Base-by-base conservation (phyloP, 2,888 invertebrate species). In the Chrysodeixis includens region DNA sequence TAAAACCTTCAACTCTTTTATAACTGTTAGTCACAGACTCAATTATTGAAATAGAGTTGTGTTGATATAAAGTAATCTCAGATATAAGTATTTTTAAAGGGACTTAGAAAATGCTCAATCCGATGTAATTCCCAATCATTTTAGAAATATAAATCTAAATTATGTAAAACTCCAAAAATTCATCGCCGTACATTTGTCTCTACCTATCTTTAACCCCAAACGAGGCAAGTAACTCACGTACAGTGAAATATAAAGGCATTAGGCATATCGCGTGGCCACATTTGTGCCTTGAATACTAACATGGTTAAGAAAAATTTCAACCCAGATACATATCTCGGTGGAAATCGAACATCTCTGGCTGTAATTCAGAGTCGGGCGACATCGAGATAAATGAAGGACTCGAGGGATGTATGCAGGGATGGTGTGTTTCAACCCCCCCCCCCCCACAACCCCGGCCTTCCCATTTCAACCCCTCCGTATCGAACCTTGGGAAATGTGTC, bases 291-390 rank as follows among this genome's bases (percentile, higher is more conserved):
- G 91, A 91, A 92, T 92, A 91, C 89, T 91, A 89, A 86, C 60
- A 65, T 83, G 87, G 83, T 79, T 83, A 86, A 90, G 90, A 92
- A 90, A 93, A 92, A 92, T 93, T 92, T 93, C 90, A 84, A 80
- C 79, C 85, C 82, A 84, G 89, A 90, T 90, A 88, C 88, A 88
- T 90, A 91, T 92, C 88, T 89, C 72, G 83, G 82, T 86, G 79
- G 86, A 74, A 85, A 87, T 88, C 88, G 89, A 86, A 86, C 89
- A 87, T 90, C 86, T 86, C 79, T 80, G 88, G 86, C 84, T 85
- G 88, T 89, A 88, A 90, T 90, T 88, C 83, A 73, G 86, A 85
- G 82, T 74, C 76, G 84, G 83, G 84, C 70, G 82, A 81, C 80
- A 84, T 88, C 76, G 83, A 88, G 90, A 91, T 88, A 90, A 87